Evolutionary conservation across 2,113 vertebrate genomes (phyloP), one percentile per base, ranked within the genome.

Genomic region (Myiagra hebetior): DNA sequence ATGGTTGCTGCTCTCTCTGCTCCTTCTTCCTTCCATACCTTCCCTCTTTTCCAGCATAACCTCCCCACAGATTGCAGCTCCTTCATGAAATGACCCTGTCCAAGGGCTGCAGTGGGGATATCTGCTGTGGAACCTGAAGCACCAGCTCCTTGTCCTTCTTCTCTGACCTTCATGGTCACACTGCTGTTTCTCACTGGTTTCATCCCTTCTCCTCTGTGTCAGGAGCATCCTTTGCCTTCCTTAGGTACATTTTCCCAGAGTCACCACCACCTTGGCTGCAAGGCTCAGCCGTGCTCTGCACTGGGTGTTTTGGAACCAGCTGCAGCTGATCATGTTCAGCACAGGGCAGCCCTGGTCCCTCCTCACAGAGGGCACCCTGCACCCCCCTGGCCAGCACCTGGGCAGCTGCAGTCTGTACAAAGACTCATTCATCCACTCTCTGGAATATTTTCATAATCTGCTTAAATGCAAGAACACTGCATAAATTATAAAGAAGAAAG

Each of bases 381-480:
- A 83, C 6, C 4, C 13, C 9, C 3, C 0, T 9, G 41, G n/a
- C 19, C 35, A 42, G 11, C 8, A 1, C 18, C 37, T 13, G 39
- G 16, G 26, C 53, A 85, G 22, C 14, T 52, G 41, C 18, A 11
- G 13, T 49, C 5, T 0, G 0, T 46, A 11, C n/a, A 42, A 80
- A 80, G 35, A 5, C 33, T 55, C 53, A 39, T 3, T 17, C 28
- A 13, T 33, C 46, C 15, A 2, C 30, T 72, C 9, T 63, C 27
- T 52, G 44, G 63, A 89, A 89, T 30, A 63, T 23, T 37, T 57
- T 41, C 35, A 2, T 35, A 59, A 30, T 18, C 28, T 63, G 26
- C 37, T 85, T 75, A 27, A 64, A 39, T 12, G 16, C 15, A 74
- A 53, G 6, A 4, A 41, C 5, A 28, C 20, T n/a, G 13, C 28